Conservation (phyloP, 2,113 vertebrate species). For the Phoenicopterus ruber region DNA sequence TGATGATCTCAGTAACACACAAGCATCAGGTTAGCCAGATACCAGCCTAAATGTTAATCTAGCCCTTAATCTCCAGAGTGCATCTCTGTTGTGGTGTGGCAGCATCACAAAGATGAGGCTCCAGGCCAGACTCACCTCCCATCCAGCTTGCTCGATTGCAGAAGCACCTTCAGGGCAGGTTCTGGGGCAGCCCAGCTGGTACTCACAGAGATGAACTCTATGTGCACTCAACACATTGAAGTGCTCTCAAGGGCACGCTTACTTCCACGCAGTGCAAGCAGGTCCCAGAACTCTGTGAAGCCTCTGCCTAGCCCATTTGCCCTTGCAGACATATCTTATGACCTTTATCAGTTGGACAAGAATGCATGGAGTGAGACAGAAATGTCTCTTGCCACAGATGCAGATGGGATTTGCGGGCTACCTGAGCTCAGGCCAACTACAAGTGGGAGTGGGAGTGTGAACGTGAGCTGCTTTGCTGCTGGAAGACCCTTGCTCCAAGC, state of each 20-base stretch:
- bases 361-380: neutral
- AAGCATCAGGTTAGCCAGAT: neutral
- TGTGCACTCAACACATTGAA: accelerated
- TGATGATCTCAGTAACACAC: neutral
- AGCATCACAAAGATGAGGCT: neutral
- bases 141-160: neutral
- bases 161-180: neutral
- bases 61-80: neutral
- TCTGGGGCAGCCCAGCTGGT: neutral
- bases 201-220: neutral
- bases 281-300: neutral
- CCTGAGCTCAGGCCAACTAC: neutral
- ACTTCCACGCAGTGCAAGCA: neutral
- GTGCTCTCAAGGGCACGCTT: neutral
- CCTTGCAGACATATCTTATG: neutral
- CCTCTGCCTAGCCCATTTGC: neutral
- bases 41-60: neutral
- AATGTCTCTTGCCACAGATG: neutral
- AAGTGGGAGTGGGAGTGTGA: neutral
- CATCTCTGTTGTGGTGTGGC: neutral
- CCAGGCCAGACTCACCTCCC: neutral
- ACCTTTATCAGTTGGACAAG: neutral
- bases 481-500: neutral
- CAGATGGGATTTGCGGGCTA: neutral
- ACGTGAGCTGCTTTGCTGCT: neutral